These are phyloP conservation scores for Pyxicephalus adspersus DNA, from an alignment of 2,113 vertebrate genomes.

Conservation along the genomic window DNA sequence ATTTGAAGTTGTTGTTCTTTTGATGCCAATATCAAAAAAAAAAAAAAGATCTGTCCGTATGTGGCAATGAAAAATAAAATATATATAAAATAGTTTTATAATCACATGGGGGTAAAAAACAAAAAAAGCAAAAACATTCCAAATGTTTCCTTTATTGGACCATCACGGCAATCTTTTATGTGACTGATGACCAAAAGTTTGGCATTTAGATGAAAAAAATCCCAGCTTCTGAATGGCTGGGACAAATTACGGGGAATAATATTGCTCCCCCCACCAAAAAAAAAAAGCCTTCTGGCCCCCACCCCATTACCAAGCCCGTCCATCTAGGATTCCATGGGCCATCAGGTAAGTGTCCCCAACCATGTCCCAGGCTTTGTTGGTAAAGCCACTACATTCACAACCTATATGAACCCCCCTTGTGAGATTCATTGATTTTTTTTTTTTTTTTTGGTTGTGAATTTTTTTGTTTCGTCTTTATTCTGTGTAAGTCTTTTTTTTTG, in stretches of 20 bases:
- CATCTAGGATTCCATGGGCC: neutral
- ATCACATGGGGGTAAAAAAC: too few species aligned
- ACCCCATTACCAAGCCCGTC: neutral
- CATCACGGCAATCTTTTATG: too few species aligned
- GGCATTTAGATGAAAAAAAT: conserved; percentile 41
- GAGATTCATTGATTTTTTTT: conserved; percentile 18
- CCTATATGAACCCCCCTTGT: neutral
- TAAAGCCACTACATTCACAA: neutral
- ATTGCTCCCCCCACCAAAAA: conserved; percentile 5
- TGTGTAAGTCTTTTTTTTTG: conserved; percentile 18
- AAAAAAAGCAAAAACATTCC: too few species aligned
- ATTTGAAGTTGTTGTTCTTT: too few species aligned
- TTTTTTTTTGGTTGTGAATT: neutral
- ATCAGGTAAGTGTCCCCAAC: neutral
- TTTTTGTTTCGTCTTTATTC: neutral
- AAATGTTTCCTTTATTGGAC: too few species aligned
- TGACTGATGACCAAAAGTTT: too few species aligned
- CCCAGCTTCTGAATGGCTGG: conserved; percentile 19
- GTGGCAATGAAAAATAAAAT: too few species aligned
- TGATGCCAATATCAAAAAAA: too few species aligned
- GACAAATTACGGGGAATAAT: neutral
- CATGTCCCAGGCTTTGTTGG: neutral
- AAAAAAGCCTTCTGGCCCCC: too few species aligned
- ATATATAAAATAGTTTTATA: too few species aligned
- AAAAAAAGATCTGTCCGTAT: too few species aligned